Conservation (phyloP, 2,888 invertebrate genomes). For the Euplexia lucipara region DNA sequence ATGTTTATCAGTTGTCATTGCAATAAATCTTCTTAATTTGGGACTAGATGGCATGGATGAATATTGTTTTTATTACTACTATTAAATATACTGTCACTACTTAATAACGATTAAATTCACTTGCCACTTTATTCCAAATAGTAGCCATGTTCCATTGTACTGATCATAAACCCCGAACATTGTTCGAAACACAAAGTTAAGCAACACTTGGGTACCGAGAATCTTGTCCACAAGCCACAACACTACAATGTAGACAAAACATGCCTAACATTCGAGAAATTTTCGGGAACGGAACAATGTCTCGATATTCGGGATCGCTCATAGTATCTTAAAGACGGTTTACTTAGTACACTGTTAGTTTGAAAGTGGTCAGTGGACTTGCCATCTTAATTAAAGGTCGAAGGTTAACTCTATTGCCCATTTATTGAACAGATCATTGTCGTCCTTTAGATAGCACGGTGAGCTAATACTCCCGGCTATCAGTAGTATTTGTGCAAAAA, state of each 20-base stretch:
- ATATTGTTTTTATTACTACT: no score
- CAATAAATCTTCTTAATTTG: no score
- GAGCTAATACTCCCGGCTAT: no score
- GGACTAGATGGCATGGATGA: no score
- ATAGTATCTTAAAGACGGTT: constrained; percentile 24
- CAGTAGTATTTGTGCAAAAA: no score
- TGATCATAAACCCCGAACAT: not conserved
- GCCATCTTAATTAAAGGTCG: constrained; percentile 22
- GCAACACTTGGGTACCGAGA: not conserved
- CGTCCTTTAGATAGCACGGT: no score
- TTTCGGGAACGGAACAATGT: constrained; percentile 26
- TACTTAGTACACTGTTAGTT: constrained; percentile 8
- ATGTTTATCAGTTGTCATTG: no score
- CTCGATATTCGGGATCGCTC: not conserved
- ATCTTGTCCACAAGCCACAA: constrained; percentile 15
- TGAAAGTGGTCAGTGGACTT: constrained; percentile 7
- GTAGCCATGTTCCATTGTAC: not conserved
- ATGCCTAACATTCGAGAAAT: constrained; percentile 22
- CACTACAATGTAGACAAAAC: constrained; percentile 14
- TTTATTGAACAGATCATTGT: no score
- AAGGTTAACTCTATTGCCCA: constrained; percentile 6
- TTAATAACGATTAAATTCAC: no score
- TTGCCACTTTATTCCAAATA: no score
- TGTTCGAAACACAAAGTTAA: constrained; percentile 3
- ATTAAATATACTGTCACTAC: no score